Percentiles rank a stretch among this genome's conserved stretches.
These are phyloP conservation scores for Cephus pulcher DNA, from an alignment of 2,888 invertebrate species.

Conservation along the genomic window DNA sequence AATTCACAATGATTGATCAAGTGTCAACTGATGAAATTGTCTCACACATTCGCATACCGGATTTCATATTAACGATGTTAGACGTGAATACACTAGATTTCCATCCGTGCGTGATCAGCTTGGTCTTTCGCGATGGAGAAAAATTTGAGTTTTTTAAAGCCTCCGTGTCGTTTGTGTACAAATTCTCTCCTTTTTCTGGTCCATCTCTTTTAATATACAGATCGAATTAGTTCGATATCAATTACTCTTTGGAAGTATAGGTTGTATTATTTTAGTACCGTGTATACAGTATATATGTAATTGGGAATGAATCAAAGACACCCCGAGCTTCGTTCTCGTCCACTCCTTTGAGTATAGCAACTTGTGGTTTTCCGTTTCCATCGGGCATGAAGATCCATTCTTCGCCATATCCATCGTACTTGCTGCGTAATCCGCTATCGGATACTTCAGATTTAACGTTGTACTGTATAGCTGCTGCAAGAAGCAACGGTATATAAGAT, in stretches of 20 bases:
- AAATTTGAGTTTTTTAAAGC: slow-evolving; percentile 47
- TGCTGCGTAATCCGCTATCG: slow-evolving; percentile 47
- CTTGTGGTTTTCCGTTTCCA: slow-evolving; percentile 61
- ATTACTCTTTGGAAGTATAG: background rate
- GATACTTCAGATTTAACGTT: background rate
- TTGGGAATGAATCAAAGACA: slow-evolving; percentile 44
- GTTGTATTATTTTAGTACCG: slow-evolving; percentile 41
- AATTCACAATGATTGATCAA: background rate
- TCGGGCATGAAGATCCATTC: slow-evolving; percentile 66
- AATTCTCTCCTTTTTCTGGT: slow-evolving; percentile 47
- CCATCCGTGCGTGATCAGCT: slow-evolving; percentile 69
- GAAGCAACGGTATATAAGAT: slow-evolving; percentile 1
- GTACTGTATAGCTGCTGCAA: slow-evolving; percentile 11
- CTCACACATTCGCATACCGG: slow-evolving; percentile 43
- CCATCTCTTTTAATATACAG: slow-evolving; percentile 42
- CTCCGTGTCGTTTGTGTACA: slow-evolving; percentile 45
- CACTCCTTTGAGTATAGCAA: slow-evolving; percentile 56
- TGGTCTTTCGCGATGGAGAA: slow-evolving; percentile 55
- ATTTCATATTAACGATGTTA: slow-evolving; percentile 61
- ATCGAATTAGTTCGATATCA: slow-evolving; percentile 2
- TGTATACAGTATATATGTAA: slow-evolving; percentile 56
- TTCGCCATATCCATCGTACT: slow-evolving; percentile 61
- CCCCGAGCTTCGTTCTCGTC: slow-evolving; percentile 39
- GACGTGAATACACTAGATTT: slow-evolving; percentile 63
- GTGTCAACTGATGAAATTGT: background rate